phyloP scores from a whole-genome alignment of 2,888 invertebrate genomes.

The Dynastes maya region DNA sequence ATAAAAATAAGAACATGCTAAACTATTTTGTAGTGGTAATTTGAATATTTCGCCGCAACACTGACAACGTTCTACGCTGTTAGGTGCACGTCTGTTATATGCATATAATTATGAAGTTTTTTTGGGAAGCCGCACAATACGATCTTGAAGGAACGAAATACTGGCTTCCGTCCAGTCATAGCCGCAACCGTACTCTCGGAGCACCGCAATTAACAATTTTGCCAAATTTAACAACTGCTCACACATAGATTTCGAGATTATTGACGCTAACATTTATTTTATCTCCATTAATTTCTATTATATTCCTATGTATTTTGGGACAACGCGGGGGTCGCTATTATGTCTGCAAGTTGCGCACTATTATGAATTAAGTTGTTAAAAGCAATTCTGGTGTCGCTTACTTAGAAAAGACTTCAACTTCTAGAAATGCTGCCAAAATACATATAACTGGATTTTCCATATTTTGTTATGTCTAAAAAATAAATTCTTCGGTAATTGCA shows the following conservation, averaged over 20 bases:
- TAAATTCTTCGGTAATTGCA: no score
- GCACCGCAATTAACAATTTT: constrained; percentile 40
- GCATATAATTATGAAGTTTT: constrained; percentile 27
- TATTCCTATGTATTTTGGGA: no score
- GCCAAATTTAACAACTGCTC: constrained; percentile 32
- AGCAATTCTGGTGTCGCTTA: no score
- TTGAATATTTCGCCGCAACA: constrained; percentile 7
- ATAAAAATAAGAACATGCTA: constrained; percentile 12
- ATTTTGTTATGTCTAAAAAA: no score
- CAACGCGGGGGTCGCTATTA: not conserved
- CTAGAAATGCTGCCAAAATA: no score
- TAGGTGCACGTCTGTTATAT: not conserved
- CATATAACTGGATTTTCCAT: no score
- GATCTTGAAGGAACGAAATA: constrained; percentile 31
- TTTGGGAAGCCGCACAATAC: constrained; percentile 36
- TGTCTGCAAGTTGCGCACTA: not conserved
- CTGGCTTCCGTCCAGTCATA: constrained; percentile 42
- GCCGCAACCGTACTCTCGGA: not conserved
- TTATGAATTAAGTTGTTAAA: no score
- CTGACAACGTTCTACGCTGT: not conserved
- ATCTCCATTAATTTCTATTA: no score
- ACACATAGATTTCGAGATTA: not conserved
- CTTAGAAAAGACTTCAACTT: no score
- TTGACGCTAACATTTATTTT: not conserved
- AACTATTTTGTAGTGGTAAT: not conserved